Percentiles rank a stretch among this genome's conserved stretches.
These are phyloP conservation scores for Ferdinandea cuprea DNA, from an alignment of 2,888 invertebrate species.

Conservation along the genomic window DNA sequence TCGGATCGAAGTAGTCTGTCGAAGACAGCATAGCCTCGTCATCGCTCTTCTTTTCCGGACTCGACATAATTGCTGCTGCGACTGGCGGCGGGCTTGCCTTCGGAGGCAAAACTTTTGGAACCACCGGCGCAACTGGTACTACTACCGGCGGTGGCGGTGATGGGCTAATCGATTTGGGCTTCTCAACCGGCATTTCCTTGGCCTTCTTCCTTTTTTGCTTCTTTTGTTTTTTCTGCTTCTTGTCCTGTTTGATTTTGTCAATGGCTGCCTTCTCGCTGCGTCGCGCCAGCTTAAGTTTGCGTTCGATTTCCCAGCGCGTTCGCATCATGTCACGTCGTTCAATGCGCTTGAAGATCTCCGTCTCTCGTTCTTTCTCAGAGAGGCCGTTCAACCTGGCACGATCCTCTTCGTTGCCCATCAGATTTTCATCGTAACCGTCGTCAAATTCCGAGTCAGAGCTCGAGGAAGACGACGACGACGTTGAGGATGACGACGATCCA, in stretches of 20 bases:
- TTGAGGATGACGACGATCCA: constrained; percentile 77
- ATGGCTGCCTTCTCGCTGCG: constrained; percentile 87
- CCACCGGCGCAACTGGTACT: constrained; percentile 36
- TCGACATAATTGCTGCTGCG: constrained; percentile 69
- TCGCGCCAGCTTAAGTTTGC: constrained; percentile 93
- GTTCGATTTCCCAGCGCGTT: constrained; percentile 97
- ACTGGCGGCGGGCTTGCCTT: constrained; percentile 75
- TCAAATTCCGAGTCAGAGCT: constrained; percentile 94
- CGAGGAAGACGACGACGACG: constrained; percentile 81
- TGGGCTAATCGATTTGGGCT: constrained; percentile 41
- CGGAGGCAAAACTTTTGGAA: constrained; percentile 50
- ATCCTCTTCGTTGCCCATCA: constrained; percentile 98
- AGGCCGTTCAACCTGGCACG: constrained; percentile 93
- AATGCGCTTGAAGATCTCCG: constrained; percentile 97
- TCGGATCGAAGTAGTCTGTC: constrained; percentile 86
- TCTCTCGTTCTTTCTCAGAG: constrained; percentile 98
- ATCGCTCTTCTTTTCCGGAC: constrained; percentile 75
- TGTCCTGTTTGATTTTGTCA: constrained; percentile 83
- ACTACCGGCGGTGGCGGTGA: constrained; percentile 57
- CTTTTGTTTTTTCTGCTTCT: constrained; percentile 84
- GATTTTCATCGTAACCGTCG: constrained; percentile 97
- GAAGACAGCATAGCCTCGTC: constrained; percentile 76
- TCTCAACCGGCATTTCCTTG: constrained; percentile 56
- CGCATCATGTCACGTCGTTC: constrained; percentile 97
- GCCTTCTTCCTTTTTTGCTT: constrained; percentile 77